Base-by-base conservation (phyloP, 2,888 invertebrate genomes). In the Alviniconcha strummeri region DNA sequence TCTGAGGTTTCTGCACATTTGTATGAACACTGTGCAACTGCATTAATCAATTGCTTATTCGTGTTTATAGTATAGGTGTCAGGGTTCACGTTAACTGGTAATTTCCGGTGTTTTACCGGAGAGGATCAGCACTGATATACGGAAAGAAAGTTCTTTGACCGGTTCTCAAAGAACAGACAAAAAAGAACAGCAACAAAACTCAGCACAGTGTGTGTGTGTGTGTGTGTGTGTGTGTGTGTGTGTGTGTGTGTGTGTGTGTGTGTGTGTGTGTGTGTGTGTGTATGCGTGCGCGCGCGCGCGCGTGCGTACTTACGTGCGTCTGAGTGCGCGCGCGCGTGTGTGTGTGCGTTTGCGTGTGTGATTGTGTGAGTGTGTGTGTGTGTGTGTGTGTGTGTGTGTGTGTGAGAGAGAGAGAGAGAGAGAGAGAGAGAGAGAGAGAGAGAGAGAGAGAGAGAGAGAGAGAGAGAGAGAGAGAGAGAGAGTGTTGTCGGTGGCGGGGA, bases 231-330 rank as follows among this genome's bases (percentile, higher is more conserved):
- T 52, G 54, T 52, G 36, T 74, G 74, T 74, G 74, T 74, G 74
- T 74, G 52, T 52, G 74, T 74, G 74, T 74, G 74, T 52, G 74
- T 74, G 74, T 74, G 74, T 74, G 74, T 74, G 74, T 74, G 74
- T 74, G 74, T 74, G 74, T 69, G 69, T 69, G 69, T 17, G 69
- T 69, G 69, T 69, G 69, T 69, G 74, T 36, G 36, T 74, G 52
- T 11, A 52, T 74, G 36, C 52, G 74, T 9, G 74, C 15, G 74
- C 15, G 54, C 15, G 36, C 15, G 74, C 15, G 74, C 15, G 74
- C 15, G 74, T 52, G 74, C 15, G 74, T 54, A 6, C 52, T 19
- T 54, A 52, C 52, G 74, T 74, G 74, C 52, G 74, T 54, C 5
- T 74, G 74, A 36, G 74, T 74, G 74, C 13, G 76, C 52, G 52